These are phyloP conservation scores for Platycnemis pennipes DNA, from an alignment of 2,888 invertebrate species.

Conservation along the genomic window DNA sequence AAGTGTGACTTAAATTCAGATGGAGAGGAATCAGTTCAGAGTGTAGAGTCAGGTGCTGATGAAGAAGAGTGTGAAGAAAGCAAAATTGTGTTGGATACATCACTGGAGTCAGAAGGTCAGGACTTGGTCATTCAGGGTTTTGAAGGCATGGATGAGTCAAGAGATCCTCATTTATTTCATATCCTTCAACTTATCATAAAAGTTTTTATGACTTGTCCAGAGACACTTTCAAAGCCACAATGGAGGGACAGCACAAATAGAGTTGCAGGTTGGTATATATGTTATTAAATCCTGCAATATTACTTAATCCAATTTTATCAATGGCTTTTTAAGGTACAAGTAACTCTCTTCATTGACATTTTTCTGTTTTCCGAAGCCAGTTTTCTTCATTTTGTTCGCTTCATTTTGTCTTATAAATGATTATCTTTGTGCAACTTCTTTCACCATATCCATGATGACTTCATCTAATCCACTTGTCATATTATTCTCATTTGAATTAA, in stretches of 20 bases:
- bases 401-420: too few species aligned
- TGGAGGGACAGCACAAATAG: conserved; percentile 76
- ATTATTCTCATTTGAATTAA: too few species aligned
- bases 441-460: too few species aligned
- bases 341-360: too few species aligned
- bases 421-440: too few species aligned
- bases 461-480: too few species aligned
- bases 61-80: conserved; percentile 82
- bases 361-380: too few species aligned
- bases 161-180: conserved; percentile 89
- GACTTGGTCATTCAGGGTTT: neutral
- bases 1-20: neutral
- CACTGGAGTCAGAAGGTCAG: neutral
- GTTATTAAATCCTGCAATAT: too few species aligned
- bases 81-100: neutral
- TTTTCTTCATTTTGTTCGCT: too few species aligned
- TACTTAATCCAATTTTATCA: too few species aligned
- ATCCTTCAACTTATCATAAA: conserved; percentile 86
- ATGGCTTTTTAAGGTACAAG: too few species aligned
- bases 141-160: conserved; percentile 76
- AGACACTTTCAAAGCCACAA: conserved; percentile 81
- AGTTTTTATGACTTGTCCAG: conserved; percentile 84
- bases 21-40: neutral
- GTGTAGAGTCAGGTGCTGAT: conserved; percentile 74
- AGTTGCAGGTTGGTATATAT: conserved; percentile 70